Conservation (phyloP, 2,797 vertebrate genomes). For the Limosa lapponica region DNA sequence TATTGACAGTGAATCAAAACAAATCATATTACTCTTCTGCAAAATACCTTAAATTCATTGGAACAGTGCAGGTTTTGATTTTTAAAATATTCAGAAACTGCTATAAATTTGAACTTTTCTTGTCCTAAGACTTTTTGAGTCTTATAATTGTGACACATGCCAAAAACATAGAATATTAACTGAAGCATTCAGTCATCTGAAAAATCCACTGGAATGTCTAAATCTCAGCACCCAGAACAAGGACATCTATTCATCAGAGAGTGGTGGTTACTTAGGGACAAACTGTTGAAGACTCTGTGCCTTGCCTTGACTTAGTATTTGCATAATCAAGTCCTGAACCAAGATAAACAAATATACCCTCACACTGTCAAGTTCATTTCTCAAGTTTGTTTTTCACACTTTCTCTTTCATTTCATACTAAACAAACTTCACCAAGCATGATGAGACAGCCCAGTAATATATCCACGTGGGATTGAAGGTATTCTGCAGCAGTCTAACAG, state of each 20-base stretch:
- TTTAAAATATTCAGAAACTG: background rate
- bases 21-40: background rate
- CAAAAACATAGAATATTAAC: background rate
- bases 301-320: conserved; percentile 7
- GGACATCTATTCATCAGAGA: conserved; percentile 10
- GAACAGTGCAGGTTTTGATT: background rate
- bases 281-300: conserved; percentile 11
- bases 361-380: background rate
- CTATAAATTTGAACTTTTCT: background rate
- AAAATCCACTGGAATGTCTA: conserved; percentile 30
- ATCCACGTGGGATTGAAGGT: background rate
- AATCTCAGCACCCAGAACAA: conserved; percentile 31
- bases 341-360: background rate
- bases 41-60: background rate
- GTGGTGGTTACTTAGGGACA: background rate
- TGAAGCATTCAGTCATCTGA: conserved; percentile 29
- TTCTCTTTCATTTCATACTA: background rate
- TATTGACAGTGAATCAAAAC: background rate
- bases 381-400: background rate
- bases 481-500: background rate
- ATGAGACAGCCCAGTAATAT: background rate
- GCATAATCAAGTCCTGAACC: background rate
- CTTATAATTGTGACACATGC: background rate
- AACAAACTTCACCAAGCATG: background rate
- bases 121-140: background rate